A percentile compares a stretch with the other conserved stretches of the same genome.
Evolutionary conservation across 2,888 invertebrate genomes (phyloP).

Genomic region (Spilosoma lubricipeda): DNA sequence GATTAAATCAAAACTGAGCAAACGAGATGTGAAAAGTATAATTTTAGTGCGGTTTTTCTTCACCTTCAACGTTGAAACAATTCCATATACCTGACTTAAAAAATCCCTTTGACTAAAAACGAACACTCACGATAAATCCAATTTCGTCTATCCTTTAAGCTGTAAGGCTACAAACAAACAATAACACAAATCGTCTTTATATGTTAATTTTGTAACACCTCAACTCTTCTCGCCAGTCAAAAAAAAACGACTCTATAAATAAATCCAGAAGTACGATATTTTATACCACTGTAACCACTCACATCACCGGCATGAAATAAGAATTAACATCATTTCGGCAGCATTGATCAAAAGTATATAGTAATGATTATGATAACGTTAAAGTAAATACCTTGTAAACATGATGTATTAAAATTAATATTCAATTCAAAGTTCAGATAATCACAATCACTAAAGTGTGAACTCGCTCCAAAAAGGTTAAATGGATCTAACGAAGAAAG

Average conservation of each 20-base stretch:
- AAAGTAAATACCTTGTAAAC: not conserved
- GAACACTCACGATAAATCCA: not conserved
- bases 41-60: not conserved
- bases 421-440: conserved; percentile 9
- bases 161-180: not conserved
- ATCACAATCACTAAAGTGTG: conserved; percentile 48
- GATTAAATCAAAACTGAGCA: not conserved
- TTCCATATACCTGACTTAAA: not conserved
- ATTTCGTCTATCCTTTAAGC: not conserved
- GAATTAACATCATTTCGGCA: not conserved
- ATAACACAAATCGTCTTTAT: too few species aligned
- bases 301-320: not conserved
- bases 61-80: not conserved
- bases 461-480: conserved; percentile 43
- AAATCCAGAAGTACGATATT: not conserved
- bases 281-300: not conserved
- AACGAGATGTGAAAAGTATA: not conserved
- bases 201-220: not conserved
- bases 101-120: not conserved
- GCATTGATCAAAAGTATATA: not conserved
- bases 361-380: not conserved
- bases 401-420: not conserved
- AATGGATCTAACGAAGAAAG: conserved; percentile 52
- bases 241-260: not conserved
- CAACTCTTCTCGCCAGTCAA: not conserved